Conservation (phyloP, 2,797 vertebrate genomes). For the Chaunax sp. region DNA sequence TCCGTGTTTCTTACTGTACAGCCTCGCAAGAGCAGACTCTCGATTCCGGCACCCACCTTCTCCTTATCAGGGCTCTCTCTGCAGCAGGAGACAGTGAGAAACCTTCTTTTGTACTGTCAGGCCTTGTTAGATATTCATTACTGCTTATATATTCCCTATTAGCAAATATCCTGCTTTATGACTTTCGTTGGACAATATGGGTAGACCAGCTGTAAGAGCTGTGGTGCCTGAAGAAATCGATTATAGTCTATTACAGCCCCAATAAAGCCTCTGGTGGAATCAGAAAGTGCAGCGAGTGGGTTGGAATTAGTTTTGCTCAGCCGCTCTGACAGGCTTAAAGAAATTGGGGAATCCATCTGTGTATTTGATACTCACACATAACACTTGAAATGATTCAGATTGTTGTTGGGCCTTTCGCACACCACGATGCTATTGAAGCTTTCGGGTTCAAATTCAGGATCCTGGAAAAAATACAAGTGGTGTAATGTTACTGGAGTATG, state of each 20-base stretch:
- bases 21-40: slow-evolving; percentile 93
- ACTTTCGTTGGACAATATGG: slow-evolving; percentile 45
- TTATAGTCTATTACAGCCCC: slow-evolving; percentile 67
- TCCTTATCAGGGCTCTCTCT: slow-evolving; percentile 89
- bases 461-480: slow-evolving; percentile 73
- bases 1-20: slow-evolving; percentile 94
- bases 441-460: slow-evolving; percentile 85
- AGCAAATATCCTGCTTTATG: slow-evolving; percentile 59
- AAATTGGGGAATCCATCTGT: slow-evolving; percentile 38
- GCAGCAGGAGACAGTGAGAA: slow-evolving; percentile 66
- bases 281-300: slow-evolving; percentile 61
- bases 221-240: slow-evolving; percentile 68
- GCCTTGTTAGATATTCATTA: slow-evolving; percentile 73
- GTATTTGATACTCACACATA: slow-evolving; percentile 90
- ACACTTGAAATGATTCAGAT: slow-evolving; percentile 93
- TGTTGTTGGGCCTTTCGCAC: slow-evolving; percentile 92
- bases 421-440: slow-evolving; percentile 85
- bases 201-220: slow-evolving; percentile 56
- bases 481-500: neutral
- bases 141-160: slow-evolving; percentile 60
- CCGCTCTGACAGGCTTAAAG: slow-evolving; percentile 50
- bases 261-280: slow-evolving; percentile 58
- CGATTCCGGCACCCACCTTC: slow-evolving; percentile 88
- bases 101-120: slow-evolving; percentile 61
- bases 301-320: slow-evolving; percentile 67